Conservation (phyloP, 2,888 invertebrate species). For the Spodoptera littoralis region DNA sequence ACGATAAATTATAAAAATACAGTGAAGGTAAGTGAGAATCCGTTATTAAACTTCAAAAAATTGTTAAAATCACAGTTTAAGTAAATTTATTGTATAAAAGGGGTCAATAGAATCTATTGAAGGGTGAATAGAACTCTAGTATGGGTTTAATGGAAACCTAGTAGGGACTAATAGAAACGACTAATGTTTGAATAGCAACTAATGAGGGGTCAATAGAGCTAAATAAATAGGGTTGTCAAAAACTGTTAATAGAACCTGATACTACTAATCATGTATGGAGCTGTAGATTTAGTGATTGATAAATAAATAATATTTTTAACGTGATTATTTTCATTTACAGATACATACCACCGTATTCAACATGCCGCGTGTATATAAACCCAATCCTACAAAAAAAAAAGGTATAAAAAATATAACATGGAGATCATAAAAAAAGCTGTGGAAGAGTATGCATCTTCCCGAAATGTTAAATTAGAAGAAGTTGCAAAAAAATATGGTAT, state of each 20-base stretch:
- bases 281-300: conserved; percentile 12
- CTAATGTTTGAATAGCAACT: conserved; percentile 28
- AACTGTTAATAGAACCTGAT: conserved; percentile 14
- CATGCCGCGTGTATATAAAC: conserved; percentile 27
- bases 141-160: conserved; percentile 34
- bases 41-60: conserved; percentile 21
- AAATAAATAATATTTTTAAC: conserved; percentile 23
- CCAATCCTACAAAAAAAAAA: conserved; percentile 16
- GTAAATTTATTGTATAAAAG: conserved; percentile 28
- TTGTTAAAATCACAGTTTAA: conserved; percentile 19
- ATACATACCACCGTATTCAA: conserved; percentile 16
- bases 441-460: background rate
- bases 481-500: conserved; percentile 37
- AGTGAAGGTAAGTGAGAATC: conserved; percentile 28
- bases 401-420: conserved; percentile 32
- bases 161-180: conserved; percentile 20
- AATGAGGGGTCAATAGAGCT: conserved; percentile 29
- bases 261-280: conserved; percentile 12
- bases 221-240: conserved; percentile 35
- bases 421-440: background rate
- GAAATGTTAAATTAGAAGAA: conserved; percentile 11
- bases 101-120: conserved; percentile 31
- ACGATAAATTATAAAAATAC: conserved; percentile 27
- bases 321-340: conserved; percentile 29
- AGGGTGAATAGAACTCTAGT: conserved; percentile 27